These are phyloP conservation scores for Teleogryllus oceanicus DNA, from an alignment of 2,888 invertebrate genomes.

Conservation along the genomic window DNA sequence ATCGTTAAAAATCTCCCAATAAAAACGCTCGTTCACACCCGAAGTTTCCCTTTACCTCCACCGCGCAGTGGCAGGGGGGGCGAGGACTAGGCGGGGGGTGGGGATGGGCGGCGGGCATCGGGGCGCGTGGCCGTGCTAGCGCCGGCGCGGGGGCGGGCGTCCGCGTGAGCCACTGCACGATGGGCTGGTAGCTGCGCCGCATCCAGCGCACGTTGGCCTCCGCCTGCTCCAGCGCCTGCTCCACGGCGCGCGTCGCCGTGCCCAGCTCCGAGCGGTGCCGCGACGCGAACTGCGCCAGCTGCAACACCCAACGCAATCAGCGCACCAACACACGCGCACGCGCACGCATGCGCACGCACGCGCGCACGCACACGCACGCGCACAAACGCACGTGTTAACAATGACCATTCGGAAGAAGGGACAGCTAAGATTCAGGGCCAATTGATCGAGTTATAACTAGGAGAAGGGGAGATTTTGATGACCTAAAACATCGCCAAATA, in stretches of 20 bases:
- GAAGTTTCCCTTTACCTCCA: too few species aligned
- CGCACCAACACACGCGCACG: too few species aligned
- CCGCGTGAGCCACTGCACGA: constrained; percentile 67
- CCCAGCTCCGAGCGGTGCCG: constrained; percentile 65
- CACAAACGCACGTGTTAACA: too few species aligned
- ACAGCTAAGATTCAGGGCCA: too few species aligned
- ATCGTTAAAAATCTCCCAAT: too few species aligned
- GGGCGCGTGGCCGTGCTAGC: neutral
- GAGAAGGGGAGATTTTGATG: too few species aligned
- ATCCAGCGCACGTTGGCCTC: constrained; percentile 83
- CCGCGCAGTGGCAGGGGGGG: neutral
- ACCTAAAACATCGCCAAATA: too few species aligned
- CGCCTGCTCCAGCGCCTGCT: constrained; percentile 76
- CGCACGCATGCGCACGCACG: too few species aligned
- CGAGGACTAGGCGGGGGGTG: neutral
- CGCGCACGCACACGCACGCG: too few species aligned
- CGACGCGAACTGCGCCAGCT: constrained; percentile 66
- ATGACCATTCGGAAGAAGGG: too few species aligned
- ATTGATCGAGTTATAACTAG: too few species aligned
- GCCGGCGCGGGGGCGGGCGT: constrained; percentile 11
- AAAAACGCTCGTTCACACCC: too few species aligned
- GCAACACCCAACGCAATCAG: constrained; percentile 37
- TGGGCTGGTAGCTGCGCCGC: constrained; percentile 67
- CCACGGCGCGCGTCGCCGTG: constrained; percentile 62
- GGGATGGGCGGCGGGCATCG: neutral